Evolutionary conservation across 2,888 invertebrate genomes (phyloP).

Genomic region (Meliscaeva auricollis): DNA sequence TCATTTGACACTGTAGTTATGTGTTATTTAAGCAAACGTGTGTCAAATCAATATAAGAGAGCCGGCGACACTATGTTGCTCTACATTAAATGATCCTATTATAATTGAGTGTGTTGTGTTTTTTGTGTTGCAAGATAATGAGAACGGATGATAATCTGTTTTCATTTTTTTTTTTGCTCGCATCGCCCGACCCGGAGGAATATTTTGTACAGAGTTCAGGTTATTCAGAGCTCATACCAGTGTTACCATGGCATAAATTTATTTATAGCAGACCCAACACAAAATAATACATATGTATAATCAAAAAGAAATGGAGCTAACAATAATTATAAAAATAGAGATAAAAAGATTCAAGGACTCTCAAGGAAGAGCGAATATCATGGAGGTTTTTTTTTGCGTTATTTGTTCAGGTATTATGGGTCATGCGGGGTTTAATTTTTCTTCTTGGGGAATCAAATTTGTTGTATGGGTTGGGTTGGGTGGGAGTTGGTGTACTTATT

Average conservation of each 20-base stretch:
- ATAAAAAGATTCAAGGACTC: constrained; percentile 52
- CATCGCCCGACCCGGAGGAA: constrained; percentile 43
- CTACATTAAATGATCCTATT: constrained; percentile 35
- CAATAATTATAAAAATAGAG: constrained; percentile 44
- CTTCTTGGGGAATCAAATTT: not conserved
- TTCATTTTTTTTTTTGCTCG: not conserved
- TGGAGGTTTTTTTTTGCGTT: constrained; percentile 13
- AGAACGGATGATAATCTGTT: constrained; percentile 43
- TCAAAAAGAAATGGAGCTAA: constrained; percentile 46
- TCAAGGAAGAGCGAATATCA: constrained; percentile 38
- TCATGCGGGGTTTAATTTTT: not conserved
- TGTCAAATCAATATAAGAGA: constrained; percentile 14
- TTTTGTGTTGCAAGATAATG: constrained; percentile 39
- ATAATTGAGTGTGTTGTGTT: constrained; percentile 43
- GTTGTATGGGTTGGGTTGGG: not conserved
- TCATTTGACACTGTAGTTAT: not conserved
- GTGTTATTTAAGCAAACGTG: not conserved
- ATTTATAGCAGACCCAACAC: constrained; percentile 55
- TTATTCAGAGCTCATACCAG: constrained; percentile 43
- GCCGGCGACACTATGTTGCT: constrained; percentile 15
- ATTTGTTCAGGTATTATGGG: not conserved
- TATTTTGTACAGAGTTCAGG: constrained; percentile 22
- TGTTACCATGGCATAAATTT: constrained; percentile 57
- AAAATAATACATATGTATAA: constrained; percentile 37
- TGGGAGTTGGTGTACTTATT: not conserved